Evolutionary conservation across 2,888 invertebrate species (phyloP), one percentile per base, ranked within the genome.

Genomic region (Agrotis segetum): DNA sequence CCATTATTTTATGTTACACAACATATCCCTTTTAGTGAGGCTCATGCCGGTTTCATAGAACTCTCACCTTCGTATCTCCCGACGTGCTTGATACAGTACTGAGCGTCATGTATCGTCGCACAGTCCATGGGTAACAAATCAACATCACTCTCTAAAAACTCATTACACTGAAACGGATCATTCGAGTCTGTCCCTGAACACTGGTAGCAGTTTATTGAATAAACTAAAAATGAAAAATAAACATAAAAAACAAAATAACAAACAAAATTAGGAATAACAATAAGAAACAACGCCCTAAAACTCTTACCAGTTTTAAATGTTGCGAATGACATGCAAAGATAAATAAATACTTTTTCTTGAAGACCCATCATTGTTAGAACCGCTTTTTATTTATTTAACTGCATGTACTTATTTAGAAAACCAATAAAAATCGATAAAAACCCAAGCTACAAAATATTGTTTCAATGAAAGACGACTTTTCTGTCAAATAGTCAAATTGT

Each of bases 31-130:
- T 65, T 55, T 50, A 59, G 49, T 66, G 61, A 75, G 65, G 16
- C 29, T 60, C 61, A n/a, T 61, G 74, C 47, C 29, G 64, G 40
- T 70, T 56, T 71, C 67, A 63, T 58, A 62, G 58, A 67, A 67
- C 72, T 87, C 94, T 96, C 96, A 98, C 98, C 99, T 98, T 98
- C 98, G 88, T 97, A 98, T 90, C 99, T 97, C 81, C 99, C 99
- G 74, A 98, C 98, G 89, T 98, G 98, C 96, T 99, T 99, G 85
- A 99, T 97, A 94, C 99, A 99, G 93, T 97, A 99, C 88, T 97
- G 97, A 19, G 99, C 99, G 82, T 97, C 97, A 91, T 98, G 98
- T 74, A 99, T 98, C 73, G 97, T 96, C 81, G 97, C 97, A 93
- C 99, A 99, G 87, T 98, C 96, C 84, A 96, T 96, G 66, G 97